Percentiles rank a stretch among this genome's conserved stretches.
phyloP scores from a whole-genome alignment of 1,140 invertebrate genomes.

The Paraescarpia echinospica region DNA sequence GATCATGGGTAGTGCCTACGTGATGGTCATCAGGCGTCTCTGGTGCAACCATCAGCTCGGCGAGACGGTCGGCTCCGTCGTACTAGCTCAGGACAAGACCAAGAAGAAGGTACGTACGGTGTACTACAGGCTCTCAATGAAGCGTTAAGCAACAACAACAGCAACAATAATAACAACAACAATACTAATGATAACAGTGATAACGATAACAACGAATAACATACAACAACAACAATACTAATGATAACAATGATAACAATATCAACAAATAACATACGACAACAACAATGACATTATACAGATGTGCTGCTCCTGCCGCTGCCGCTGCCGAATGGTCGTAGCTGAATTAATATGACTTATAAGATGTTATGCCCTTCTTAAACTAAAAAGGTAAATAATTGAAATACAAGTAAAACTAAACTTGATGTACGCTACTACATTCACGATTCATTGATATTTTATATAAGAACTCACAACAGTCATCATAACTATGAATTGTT shows the following conservation, averaged over 20 bases:
- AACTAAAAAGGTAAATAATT: too few species aligned
- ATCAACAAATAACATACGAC: not conserved
- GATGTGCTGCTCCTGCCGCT: too few species aligned
- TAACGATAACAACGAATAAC: not conserved
- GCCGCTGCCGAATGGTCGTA: too few species aligned
- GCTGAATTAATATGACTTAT: too few species aligned
- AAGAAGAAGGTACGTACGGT: slow-evolving; percentile 20
- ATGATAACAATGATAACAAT: not conserved
- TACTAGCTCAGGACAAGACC: slow-evolving; percentile 10
- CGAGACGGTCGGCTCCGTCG: slow-evolving; percentile 14
- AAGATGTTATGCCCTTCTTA: too few species aligned
- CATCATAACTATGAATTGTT: too few species aligned
- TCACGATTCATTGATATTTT: too few species aligned
- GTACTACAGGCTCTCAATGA: not conserved
- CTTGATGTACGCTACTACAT: too few species aligned
- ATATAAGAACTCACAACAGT: too few species aligned
- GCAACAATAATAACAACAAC: not conserved
- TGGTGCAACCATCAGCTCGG: slow-evolving; percentile 21
- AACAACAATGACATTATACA: too few species aligned
- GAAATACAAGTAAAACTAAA: too few species aligned
- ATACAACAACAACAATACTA: not conserved
- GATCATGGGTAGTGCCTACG: slow-evolving; percentile 60
- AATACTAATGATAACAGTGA: not conserved
- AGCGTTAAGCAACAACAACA: not conserved
- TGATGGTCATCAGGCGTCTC: slow-evolving; percentile 54